Conservation (phyloP, 2,888 invertebrate species). For the Neoascia interrupta region DNA sequence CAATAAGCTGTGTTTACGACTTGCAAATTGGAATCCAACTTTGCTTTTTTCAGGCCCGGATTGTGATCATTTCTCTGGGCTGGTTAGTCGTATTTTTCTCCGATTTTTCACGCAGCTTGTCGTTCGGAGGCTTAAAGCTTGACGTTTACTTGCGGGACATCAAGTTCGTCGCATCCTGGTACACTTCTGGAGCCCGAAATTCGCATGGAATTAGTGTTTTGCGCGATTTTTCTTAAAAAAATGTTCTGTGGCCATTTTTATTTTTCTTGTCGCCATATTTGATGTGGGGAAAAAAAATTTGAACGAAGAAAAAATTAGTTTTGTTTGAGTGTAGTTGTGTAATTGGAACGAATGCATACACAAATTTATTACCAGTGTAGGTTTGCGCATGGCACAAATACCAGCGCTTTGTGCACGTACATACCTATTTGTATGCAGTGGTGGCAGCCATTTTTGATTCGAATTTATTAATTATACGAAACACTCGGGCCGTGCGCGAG, state of each 20-base stretch:
- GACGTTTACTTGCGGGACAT: constrained; percentile 4
- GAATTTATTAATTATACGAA: constrained; percentile 53
- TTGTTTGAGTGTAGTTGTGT: constrained; percentile 50
- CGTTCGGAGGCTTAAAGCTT: not conserved
- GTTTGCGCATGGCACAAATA: constrained; percentile 61
- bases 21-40: not conserved
- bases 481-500: constrained; percentile 15
- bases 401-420: constrained; percentile 29
- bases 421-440: constrained; percentile 12
- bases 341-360: constrained; percentile 64
- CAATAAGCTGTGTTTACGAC: not conserved
- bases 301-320: constrained; percentile 61
- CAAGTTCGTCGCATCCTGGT: not conserved
- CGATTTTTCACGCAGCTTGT: constrained; percentile 2
- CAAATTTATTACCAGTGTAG: constrained; percentile 40
- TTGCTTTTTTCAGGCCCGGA: constrained; percentile 1
- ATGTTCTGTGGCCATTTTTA: constrained; percentile 65
- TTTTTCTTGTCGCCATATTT: constrained; percentile 69
- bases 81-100: too few species aligned
- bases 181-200: not conserved
- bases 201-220: constrained; percentile 25
- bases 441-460: constrained; percentile 65
- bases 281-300: constrained; percentile 63
- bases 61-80: too few species aligned
- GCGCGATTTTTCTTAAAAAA: constrained; percentile 61